A percentile compares a stretch with the other conserved stretches of the same genome.
Conservation (phyloP, 2,888 invertebrate species). For the Tuberolachnus salignus region DNA sequence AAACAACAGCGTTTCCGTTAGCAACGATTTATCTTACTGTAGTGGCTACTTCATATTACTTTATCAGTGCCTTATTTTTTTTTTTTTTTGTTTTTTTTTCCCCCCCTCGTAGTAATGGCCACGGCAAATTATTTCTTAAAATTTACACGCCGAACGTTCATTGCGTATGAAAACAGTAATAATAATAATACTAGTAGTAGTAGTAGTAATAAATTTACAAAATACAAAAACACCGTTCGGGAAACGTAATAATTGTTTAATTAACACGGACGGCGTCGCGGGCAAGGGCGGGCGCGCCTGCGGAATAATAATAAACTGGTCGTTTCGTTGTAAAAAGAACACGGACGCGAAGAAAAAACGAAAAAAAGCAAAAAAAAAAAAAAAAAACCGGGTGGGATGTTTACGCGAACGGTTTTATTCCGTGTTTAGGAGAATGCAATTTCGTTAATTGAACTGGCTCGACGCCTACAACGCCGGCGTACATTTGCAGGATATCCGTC, state of each 20-base stretch:
- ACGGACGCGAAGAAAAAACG: background rate
- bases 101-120: too few relatives aligned
- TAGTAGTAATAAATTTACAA: background rate
- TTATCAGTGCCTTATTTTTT: too few relatives aligned
- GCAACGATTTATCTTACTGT: too few relatives aligned
- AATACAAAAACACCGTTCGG: constrained; percentile 2
- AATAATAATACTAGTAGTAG: background rate
- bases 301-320: constrained; percentile 48
- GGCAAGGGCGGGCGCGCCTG: background rate
- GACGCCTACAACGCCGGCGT: background rate
- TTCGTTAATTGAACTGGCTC: constrained; percentile 51
- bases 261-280: constrained; percentile 7
- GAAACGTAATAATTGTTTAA: constrained; percentile 39
- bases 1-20: too few relatives aligned
- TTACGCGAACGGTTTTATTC: constrained; percentile 14
- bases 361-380: background rate
- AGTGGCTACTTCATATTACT: too few relatives aligned
- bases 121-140: background rate
- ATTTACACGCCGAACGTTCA: background rate
- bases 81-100: too few relatives aligned
- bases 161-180: background rate
- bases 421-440: constrained; percentile 40
- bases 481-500: background rate
- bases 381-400: constrained; percentile 3
- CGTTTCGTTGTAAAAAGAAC: background rate